Conservation (phyloP, 1,140 invertebrate genomes). For the Lucilia sericata region DNA sequence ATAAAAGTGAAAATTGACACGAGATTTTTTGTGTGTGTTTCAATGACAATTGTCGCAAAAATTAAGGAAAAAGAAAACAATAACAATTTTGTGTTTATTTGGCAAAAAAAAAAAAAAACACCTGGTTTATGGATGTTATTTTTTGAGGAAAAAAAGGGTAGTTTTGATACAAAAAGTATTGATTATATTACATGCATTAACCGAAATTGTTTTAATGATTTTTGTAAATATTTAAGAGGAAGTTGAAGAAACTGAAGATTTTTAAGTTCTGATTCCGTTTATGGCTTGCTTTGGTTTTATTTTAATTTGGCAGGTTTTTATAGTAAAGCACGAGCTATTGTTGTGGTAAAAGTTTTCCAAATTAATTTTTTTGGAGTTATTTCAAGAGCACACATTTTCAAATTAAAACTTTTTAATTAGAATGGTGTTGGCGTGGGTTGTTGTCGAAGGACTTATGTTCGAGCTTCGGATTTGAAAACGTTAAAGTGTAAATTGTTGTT, state of each 20-base stretch:
- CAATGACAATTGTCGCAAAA: slow-evolving; percentile 29
- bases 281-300: no score
- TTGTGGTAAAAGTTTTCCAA: no score
- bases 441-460: no score
- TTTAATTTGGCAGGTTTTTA: no score
- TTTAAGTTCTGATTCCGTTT: no score
- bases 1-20: slow-evolving; percentile 43
- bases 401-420: no score
- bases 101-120: slow-evolving; percentile 29
- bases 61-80: neutral
- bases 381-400: no score
- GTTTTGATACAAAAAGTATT: slow-evolving; percentile 8
- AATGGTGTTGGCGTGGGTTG: no score
- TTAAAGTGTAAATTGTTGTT: no score
- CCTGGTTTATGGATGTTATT: neutral
- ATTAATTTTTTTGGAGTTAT: no score
- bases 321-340: slow-evolving; percentile 20
- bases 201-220: neutral
- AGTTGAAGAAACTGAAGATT: slow-evolving; percentile 4
- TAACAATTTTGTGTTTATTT: slow-evolving; percentile 5
- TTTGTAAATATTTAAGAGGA: neutral
- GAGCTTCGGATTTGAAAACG: no score
- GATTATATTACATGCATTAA: neutral
- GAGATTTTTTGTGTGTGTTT: neutral
- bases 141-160: slow-evolving; percentile 1